Conservation (phyloP, 1,140 invertebrate species). For the Trichonephila inaurata region DNA sequence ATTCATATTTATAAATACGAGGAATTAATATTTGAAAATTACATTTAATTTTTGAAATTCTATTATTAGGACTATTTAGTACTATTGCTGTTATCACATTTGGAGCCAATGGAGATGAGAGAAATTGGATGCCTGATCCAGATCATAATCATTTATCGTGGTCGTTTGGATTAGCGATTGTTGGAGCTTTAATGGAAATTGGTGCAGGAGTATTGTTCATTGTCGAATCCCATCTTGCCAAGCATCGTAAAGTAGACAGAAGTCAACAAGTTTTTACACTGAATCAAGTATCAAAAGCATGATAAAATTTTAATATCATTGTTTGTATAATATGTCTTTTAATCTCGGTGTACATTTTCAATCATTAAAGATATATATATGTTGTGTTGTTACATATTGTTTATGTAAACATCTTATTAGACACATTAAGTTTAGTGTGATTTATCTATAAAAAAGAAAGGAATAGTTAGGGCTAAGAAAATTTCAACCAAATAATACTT, state of each 20-base stretch:
- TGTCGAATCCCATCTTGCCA: constrained; percentile 85
- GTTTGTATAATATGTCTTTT: constrained; percentile 48
- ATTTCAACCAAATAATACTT: no score
- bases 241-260: constrained; percentile 16
- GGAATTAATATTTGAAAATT: no score
- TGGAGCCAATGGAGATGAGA: constrained; percentile 92
- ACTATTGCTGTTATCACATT: constrained; percentile 94
- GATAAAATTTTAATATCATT: constrained; percentile 12
- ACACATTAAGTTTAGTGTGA: not conserved
- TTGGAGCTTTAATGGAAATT: constrained; percentile 88
- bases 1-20: no score
- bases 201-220: constrained; percentile 89
- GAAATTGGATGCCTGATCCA: constrained; percentile 98
- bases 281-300: constrained; percentile 72
- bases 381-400: constrained; percentile 40
- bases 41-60: not conserved
- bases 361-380: constrained; percentile 68
- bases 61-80: constrained; percentile 86
- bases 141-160: constrained; percentile 97
- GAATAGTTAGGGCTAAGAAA: not conserved
- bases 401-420: no score
- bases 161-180: constrained; percentile 92
- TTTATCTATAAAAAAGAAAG: not conserved
- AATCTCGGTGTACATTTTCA: constrained; percentile 52
- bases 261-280: constrained; percentile 75